Evolutionary conservation across 2,888 invertebrate genomes (phyloP).

Genomic region (Diabrotica balteata): DNA sequence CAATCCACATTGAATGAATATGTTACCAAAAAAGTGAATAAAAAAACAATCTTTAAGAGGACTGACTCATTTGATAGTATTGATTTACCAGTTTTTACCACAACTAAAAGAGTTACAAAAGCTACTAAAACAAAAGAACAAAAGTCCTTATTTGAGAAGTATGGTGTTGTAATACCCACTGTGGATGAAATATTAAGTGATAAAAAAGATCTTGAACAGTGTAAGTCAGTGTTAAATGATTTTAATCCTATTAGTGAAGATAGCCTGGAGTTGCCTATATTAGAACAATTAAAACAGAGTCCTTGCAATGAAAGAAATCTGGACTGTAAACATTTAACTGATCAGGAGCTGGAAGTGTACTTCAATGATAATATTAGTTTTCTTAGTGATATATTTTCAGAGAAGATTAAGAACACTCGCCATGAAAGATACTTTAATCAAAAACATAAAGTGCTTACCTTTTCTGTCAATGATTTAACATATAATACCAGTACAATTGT

Average conservation of each 20-base stretch:
- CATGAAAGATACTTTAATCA: slow-evolving; percentile 34
- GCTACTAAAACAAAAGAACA: slow-evolving; percentile 23
- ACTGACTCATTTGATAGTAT: slow-evolving; percentile 34
- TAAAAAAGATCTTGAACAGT: slow-evolving; percentile 35
- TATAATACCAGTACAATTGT: slow-evolving; percentile 49
- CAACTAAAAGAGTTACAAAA: slow-evolving; percentile 20
- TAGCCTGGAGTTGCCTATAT: slow-evolving; percentile 29
- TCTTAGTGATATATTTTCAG: slow-evolving; percentile 38
- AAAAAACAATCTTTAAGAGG: slow-evolving; percentile 21
- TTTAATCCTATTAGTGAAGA: slow-evolving; percentile 34
- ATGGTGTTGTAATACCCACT: slow-evolving; percentile 44
- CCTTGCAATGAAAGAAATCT: slow-evolving; percentile 15
- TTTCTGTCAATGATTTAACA: slow-evolving; percentile 43
- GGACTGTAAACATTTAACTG: slow-evolving; percentile 44
- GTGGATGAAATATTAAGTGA: slow-evolving; percentile 42
- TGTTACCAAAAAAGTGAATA: slow-evolving; percentile 1
- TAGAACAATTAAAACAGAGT: slow-evolving; percentile 16
- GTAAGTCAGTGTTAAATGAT: slow-evolving; percentile 35
- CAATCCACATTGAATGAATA: slow-evolving; percentile 15
- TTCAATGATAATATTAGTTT: slow-evolving; percentile 39
- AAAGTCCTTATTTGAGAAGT: slow-evolving; percentile 41
- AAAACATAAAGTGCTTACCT: slow-evolving; percentile 21
- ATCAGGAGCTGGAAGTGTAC: slow-evolving; percentile 33
- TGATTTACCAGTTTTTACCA: slow-evolving; percentile 36
- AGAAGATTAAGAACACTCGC: slow-evolving; percentile 37